These are phyloP conservation scores for Syndactyla subalaris DNA, from an alignment of 2,797 vertebrate genomes.

Conservation along the genomic window DNA sequence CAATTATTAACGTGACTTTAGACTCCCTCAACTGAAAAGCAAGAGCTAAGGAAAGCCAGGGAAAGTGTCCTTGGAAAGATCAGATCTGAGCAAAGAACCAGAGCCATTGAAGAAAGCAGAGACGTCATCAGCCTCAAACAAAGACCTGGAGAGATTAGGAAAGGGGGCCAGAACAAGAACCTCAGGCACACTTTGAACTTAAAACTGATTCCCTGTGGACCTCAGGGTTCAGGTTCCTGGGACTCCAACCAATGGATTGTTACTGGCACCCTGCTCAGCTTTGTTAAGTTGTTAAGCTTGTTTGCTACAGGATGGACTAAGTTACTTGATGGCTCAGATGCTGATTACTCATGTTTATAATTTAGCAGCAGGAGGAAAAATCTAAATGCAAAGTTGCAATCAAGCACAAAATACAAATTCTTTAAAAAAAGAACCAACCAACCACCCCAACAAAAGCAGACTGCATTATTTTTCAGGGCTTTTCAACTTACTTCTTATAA, in stretches of 20 bases:
- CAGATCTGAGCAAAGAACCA: background rate
- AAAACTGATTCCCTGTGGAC: background rate
- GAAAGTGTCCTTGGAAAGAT: background rate
- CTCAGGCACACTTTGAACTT: background rate
- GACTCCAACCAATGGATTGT: background rate
- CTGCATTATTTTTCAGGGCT: background rate
- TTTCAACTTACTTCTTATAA: background rate
- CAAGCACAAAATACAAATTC: background rate
- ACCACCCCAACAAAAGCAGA: background rate
- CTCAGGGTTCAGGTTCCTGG: background rate
- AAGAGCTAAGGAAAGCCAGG: background rate
- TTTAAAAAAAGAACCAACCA: background rate
- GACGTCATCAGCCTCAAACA: background rate
- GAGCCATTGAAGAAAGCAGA: background rate
- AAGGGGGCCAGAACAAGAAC: background rate
- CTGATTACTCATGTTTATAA: background rate
- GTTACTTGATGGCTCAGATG: background rate
- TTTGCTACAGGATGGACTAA: background rate
- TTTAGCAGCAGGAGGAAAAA: background rate
- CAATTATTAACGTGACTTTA: background rate
- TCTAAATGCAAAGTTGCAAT: background rate
- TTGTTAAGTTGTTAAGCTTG: background rate
- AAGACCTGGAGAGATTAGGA: background rate
- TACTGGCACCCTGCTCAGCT: background rate
- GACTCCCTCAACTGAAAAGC: background rate